These are phyloP conservation scores for Rhodophaea formosa DNA, from an alignment of 2,888 invertebrate genomes.

Conservation along the genomic window DNA sequence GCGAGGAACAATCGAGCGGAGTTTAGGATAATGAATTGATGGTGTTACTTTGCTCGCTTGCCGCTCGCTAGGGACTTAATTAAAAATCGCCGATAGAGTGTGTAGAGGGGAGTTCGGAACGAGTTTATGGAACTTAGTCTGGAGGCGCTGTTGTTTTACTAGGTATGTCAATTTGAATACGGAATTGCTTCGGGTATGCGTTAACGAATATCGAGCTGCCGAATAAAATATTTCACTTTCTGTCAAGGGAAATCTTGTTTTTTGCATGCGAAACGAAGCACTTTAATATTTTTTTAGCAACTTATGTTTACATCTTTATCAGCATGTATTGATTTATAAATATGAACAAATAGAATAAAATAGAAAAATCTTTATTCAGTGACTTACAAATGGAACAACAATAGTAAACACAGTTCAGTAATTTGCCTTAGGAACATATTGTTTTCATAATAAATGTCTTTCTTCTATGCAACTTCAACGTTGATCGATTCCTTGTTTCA, in stretches of 20 bases:
- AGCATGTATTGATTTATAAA: too few relatives aligned
- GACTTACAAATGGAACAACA: too few relatives aligned
- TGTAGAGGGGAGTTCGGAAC: slow-evolving; percentile 77
- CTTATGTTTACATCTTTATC: too few relatives aligned
- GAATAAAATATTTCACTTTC: slow-evolving; percentile 12
- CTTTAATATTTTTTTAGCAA: too few relatives aligned
- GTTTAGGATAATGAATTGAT: slow-evolving; percentile 82
- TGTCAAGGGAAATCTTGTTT: background rate
- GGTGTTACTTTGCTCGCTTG: slow-evolving; percentile 79
- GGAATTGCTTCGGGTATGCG: slow-evolving; percentile 61
- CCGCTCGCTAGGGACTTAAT: slow-evolving; percentile 77
- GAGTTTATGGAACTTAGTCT: slow-evolving; percentile 78
- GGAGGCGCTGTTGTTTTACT: slow-evolving; percentile 76
- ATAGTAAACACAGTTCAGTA: too few relatives aligned
- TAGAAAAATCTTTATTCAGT: too few relatives aligned
- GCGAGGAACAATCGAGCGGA: slow-evolving; percentile 79
- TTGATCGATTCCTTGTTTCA: too few relatives aligned
- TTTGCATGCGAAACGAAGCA: background rate
- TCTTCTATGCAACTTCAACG: too few relatives aligned
- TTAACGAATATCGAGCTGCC: slow-evolving; percentile 32
- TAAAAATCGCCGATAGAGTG: slow-evolving; percentile 81
- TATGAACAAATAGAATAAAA: too few relatives aligned
- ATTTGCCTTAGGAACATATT: too few relatives aligned
- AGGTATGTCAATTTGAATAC: slow-evolving; percentile 77
- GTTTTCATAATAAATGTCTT: too few relatives aligned